Conservation (phyloP, 2,797 vertebrate genomes). For the Tinamus major region DNA sequence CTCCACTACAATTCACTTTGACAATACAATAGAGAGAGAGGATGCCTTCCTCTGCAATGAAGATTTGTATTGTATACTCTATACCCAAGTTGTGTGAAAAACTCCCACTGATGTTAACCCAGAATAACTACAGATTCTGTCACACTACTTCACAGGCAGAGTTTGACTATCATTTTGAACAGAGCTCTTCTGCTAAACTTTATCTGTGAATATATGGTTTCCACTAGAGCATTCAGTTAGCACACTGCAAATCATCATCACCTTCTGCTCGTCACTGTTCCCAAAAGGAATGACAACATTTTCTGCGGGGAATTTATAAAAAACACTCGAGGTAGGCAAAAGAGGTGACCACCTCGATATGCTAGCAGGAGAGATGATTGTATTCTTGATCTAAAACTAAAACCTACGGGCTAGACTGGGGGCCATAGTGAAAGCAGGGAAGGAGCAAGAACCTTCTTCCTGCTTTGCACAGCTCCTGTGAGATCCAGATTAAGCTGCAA, state of each 20-base stretch:
- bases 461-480: neutral
- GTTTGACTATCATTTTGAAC: neutral
- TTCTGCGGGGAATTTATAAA: neutral
- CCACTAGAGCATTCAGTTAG: neutral
- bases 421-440: neutral
- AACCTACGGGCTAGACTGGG: neutral
- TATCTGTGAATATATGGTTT: neutral
- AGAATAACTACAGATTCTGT: constrained; percentile 10
- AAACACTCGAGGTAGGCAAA: neutral
- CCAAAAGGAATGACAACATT: neutral
- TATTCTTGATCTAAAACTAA: neutral
- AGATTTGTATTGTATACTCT: neutral
- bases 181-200: constrained; percentile 18
- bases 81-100: neutral
- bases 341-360: neutral
- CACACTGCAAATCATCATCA: neutral
- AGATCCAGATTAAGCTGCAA: neutral
- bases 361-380: neutral
- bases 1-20: neutral
- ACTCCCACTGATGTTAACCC: neutral
- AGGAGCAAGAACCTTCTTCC: neutral
- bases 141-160: neutral
- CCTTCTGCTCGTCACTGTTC: neutral
- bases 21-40: neutral
- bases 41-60: neutral